phyloP scores from a whole-genome alignment of 2,797 vertebrate species.

The Enteromius trimaculatus region DNA sequence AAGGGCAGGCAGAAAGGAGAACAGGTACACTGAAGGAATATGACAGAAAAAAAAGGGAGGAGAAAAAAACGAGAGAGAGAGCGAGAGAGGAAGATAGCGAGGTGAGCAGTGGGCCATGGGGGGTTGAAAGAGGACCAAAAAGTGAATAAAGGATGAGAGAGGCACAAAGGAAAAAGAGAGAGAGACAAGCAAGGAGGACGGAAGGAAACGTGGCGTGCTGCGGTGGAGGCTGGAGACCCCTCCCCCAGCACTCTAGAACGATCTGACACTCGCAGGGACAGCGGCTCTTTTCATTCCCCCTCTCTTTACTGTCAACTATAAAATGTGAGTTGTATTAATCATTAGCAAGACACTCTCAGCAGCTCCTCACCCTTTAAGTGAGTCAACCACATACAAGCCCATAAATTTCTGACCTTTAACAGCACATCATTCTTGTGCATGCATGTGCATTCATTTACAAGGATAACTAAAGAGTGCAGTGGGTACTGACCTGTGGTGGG shows the following conservation, averaged over 20 bases:
- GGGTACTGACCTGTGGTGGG: constrained; percentile 75
- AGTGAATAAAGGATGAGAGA: constrained; percentile 5
- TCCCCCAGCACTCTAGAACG: constrained; percentile 38
- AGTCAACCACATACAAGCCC: constrained; percentile 17
- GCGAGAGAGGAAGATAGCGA: not conserved
- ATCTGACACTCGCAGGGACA: constrained; percentile 36
- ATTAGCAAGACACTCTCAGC: constrained; percentile 37
- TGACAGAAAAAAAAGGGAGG: not conserved
- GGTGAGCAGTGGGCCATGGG: constrained; percentile 17
- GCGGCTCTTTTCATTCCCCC: constrained; percentile 56
- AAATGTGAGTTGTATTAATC: constrained; percentile 54
- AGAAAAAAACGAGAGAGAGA: not conserved
- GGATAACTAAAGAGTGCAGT: not conserved
- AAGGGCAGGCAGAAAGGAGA: not conserved
- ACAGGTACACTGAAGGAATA: not conserved
- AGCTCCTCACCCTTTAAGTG: constrained; percentile 7
- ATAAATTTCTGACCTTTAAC: constrained; percentile 30
- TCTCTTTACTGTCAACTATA: constrained; percentile 46
- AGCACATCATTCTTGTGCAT: constrained; percentile 13
- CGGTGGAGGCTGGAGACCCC: constrained; percentile 36
- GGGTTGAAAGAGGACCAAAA: constrained; percentile 20
- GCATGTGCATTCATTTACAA: constrained; percentile 19
- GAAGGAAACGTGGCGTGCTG: constrained; percentile 29
- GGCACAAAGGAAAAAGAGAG: not conserved
- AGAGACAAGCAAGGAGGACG: not conserved